Evolutionary conservation across 2,888 invertebrate species (phyloP).

Genomic region (Catocala sponsa): DNA sequence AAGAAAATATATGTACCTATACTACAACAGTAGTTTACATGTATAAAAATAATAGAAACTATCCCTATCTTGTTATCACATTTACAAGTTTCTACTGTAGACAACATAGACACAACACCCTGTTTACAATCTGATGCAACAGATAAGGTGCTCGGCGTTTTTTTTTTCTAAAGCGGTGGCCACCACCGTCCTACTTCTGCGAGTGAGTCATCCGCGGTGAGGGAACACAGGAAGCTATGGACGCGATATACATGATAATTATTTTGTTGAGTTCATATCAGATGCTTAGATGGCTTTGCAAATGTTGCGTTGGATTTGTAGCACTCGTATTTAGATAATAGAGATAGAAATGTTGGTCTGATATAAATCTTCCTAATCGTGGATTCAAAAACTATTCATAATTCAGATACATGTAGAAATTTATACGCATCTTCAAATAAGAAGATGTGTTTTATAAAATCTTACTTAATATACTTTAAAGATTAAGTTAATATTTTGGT

Average conservation of each 20-base stretch:
- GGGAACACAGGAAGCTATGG: slow-evolving; percentile 60
- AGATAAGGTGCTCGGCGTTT: slow-evolving; percentile 77
- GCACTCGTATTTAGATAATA: not conserved
- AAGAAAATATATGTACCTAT: too few relatives aligned
- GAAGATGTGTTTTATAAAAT: too few relatives aligned
- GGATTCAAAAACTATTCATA: too few relatives aligned
- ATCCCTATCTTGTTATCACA: not conserved
- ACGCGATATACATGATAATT: slow-evolving; percentile 48
- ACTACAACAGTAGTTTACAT: too few relatives aligned
- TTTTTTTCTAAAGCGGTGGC: slow-evolving; percentile 77
- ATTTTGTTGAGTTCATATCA: slow-evolving; percentile 6
- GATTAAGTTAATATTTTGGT: too few relatives aligned
- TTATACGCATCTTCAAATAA: too few relatives aligned
- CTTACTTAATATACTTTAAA: too few relatives aligned
- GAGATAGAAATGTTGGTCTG: too few relatives aligned
- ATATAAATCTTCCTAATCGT: too few relatives aligned
- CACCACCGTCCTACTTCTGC: slow-evolving; percentile 82
- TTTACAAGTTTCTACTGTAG: not conserved
- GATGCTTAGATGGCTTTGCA: not conserved
- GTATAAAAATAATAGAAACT: too few relatives aligned
- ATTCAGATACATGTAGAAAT: too few relatives aligned
- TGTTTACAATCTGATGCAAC: slow-evolving; percentile 83
- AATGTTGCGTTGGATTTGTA: not conserved
- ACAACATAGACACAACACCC: slow-evolving; percentile 52
- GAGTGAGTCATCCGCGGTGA: slow-evolving; percentile 73